These are phyloP conservation scores for Eulithis testata DNA, from an alignment of 2,888 invertebrate genomes.

Conservation along the genomic window DNA sequence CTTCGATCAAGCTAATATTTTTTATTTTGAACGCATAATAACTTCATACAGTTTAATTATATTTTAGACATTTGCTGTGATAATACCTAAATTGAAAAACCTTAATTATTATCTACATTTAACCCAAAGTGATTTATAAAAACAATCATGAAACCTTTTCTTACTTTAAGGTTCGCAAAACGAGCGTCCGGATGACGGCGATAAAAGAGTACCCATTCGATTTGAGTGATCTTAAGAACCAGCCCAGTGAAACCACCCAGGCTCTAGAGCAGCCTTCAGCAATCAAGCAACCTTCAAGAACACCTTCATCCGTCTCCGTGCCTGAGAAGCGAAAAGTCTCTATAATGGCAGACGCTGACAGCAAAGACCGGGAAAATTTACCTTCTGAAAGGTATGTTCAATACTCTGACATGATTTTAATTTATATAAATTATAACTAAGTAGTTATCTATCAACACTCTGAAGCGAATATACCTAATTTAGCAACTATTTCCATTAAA, in stretches of 20 bases:
- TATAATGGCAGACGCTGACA: conserved; percentile 84
- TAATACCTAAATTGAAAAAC: too few relatives aligned
- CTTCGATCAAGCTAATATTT: too few relatives aligned
- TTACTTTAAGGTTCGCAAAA: conserved; percentile 75
- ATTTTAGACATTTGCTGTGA: too few relatives aligned
- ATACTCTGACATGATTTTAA: not conserved
- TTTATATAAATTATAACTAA: too few relatives aligned
- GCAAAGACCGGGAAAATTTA: conserved; percentile 86
- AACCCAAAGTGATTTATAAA: too few relatives aligned
- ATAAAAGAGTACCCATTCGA: conserved; percentile 83
- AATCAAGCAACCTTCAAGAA: conserved; percentile 32
- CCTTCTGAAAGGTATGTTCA: conserved; percentile 84
- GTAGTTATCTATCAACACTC: too few relatives aligned
- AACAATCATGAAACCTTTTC: conserved; percentile 6
- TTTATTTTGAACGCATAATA: too few relatives aligned
- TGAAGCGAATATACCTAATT: too few relatives aligned
- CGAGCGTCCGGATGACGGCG: conserved; percentile 81
- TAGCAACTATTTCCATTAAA: too few relatives aligned
- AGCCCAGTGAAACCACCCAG: conserved; percentile 50
- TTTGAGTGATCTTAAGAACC: conserved; percentile 72
- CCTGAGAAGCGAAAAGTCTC: conserved; percentile 85
- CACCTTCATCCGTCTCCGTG: conserved; percentile 44
- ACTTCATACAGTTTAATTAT: too few relatives aligned
- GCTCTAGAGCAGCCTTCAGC: conserved; percentile 41
- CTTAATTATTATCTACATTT: too few relatives aligned